A percentile compares a stretch with the other conserved stretches of the same genome.
These are phyloP conservation scores for Pseudanteris insignis DNA, from an alignment of 2,888 invertebrate species.

Conservation along the genomic window DNA sequence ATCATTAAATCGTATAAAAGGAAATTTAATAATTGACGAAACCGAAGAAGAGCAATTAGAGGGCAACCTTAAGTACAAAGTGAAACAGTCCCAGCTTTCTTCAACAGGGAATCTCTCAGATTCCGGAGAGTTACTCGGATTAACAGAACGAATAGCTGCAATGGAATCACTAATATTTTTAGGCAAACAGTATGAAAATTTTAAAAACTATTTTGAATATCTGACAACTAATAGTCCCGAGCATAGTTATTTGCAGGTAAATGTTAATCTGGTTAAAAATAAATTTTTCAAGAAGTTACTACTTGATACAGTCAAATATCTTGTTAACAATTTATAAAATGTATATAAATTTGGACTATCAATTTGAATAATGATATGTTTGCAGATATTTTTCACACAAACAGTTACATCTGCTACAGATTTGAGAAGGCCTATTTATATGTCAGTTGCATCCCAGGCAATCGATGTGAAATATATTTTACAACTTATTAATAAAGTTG, in stretches of 20 bases:
- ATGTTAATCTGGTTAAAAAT: neutral
- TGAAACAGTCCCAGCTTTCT: slow-evolving; percentile 70
- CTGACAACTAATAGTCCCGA: slow-evolving; percentile 76
- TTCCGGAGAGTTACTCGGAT: slow-evolving; percentile 80
- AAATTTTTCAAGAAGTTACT: too few species aligned
- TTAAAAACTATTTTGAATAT: slow-evolving; percentile 86
- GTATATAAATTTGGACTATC: too few species aligned
- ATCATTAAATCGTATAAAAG: slow-evolving; percentile 80
- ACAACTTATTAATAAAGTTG: slow-evolving; percentile 88
- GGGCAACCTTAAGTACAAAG: slow-evolving; percentile 64
- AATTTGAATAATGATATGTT: too few species aligned
- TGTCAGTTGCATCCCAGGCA: slow-evolving; percentile 82
- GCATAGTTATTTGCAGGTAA: slow-evolving; percentile 71
- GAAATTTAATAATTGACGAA: slow-evolving; percentile 72
- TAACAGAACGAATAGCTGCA: slow-evolving; percentile 87
- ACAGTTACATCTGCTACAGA: slow-evolving; percentile 78
- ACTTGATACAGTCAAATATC: too few species aligned
- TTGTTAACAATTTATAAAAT: too few species aligned
- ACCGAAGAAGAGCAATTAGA: slow-evolving; percentile 59
- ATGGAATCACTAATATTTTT: slow-evolving; percentile 93
- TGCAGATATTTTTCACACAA: slow-evolving; percentile 76
- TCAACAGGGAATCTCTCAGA: slow-evolving; percentile 74
- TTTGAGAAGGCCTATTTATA: slow-evolving; percentile 85
- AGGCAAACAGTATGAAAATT: slow-evolving; percentile 83
- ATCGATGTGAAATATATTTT: slow-evolving; percentile 82